Conservation (phyloP, 1,140 invertebrate species). For the Ceratina japonica region DNA sequence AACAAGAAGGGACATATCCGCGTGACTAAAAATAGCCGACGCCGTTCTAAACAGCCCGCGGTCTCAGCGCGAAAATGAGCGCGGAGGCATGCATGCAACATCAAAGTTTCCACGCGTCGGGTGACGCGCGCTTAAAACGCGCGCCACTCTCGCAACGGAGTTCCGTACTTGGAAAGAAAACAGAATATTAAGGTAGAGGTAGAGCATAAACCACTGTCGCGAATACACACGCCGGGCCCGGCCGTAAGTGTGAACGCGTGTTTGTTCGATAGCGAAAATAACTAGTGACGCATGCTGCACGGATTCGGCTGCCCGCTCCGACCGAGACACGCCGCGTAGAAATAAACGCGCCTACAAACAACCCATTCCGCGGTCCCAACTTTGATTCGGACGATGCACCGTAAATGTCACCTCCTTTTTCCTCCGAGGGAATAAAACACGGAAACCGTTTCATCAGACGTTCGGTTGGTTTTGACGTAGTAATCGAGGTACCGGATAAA, state of each 20-base stretch:
- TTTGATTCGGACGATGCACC: too few species aligned
- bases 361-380: constrained; percentile 39
- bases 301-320: constrained; percentile 61
- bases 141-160: neutral
- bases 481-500: too few species aligned
- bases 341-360: constrained; percentile 71
- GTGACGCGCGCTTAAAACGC: neutral
- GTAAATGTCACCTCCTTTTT: too few species aligned
- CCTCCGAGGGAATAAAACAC: too few species aligned
- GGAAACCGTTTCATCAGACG: too few species aligned
- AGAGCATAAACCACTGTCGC: constrained; percentile 56
- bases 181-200: constrained; percentile 35
- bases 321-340: constrained; percentile 64
- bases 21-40: neutral
- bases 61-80: too few species aligned
- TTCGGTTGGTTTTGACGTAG: too few species aligned
- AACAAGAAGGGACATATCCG: neutral
- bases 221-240: constrained; percentile 43
- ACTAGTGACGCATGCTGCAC: constrained; percentile 71
- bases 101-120: neutral
- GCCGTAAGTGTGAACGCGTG: constrained; percentile 7
- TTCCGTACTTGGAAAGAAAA: constrained; percentile 37
- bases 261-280: constrained; percentile 66
- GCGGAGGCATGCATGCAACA: too few species aligned
- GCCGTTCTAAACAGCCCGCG: too few species aligned